Base-by-base conservation (phyloP, 2,888 invertebrate genomes). In the Melinaea marsaeus region DNA sequence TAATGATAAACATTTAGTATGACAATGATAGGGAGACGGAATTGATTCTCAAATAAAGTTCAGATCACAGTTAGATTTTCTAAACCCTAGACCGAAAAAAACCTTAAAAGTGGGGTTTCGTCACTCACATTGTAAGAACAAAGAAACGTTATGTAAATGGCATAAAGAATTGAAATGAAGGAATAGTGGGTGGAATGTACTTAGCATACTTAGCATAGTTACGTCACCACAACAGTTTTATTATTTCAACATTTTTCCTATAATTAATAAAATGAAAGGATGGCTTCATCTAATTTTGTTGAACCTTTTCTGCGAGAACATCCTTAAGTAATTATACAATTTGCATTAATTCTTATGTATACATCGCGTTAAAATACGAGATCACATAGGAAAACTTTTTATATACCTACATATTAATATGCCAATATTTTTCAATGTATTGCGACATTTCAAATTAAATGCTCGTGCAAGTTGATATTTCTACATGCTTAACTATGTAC, bases 401-500 rank as follows among this genome's bases (percentile, higher is more conserved):
- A 22, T 3, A 22, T 4, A 13, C 48, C n/a, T 51, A 51, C 22
- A 11, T 9, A 32, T 51, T 51, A 9, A 51, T 11, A 7, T 32
- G 22, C 32, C 22, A 51, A 51, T 13, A 13, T 48, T n/a, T 32
- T 32, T 51, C 9, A 51, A 51, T 32, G 9, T 32, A 32, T 51
- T 51, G 13, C 51, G 32, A 32, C 22, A 48, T 48, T 22, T 48
- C 48, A 13, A 62, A 65, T 35, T 6, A 47, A 61, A 61, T 67
- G 60, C 60, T 65, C 67, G 68, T 68, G 68, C 68, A 51, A 3
- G n/a, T 51, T 32, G 6, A 32, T 51, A 60, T 61, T 37, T 58
- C 56, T 68, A 60, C 68, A 68, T 68, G 66, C 68, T 66, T 59
- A 48, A 63, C 65, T 68, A 68, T 60, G 33, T 60, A 60, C 68